These are phyloP conservation scores for Sebastes taczanowskii DNA, from an alignment of 2,797 vertebrate species.

Conservation along the genomic window DNA sequence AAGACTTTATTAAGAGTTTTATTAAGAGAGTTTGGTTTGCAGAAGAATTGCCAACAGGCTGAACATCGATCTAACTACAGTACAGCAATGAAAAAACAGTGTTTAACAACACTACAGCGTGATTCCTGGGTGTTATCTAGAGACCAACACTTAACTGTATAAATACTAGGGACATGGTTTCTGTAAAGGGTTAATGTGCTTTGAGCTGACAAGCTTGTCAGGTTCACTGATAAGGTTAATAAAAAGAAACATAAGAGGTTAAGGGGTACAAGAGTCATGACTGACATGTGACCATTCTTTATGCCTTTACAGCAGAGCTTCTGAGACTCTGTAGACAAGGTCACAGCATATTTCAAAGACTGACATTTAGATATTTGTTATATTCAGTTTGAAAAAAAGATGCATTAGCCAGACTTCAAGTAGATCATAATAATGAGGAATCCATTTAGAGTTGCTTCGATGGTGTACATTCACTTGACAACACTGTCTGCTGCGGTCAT, in stretches of 20 bases:
- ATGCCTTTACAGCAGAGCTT: not conserved
- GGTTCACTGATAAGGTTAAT: not conserved
- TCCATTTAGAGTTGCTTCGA: not conserved
- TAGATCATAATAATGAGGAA: conserved; percentile 24
- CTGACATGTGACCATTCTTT: not conserved
- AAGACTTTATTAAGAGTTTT: no score
- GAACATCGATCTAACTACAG: not conserved
- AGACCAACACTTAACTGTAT: not conserved
- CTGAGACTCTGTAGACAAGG: not conserved
- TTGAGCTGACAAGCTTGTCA: conserved; percentile 1
- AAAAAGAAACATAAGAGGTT: not conserved
- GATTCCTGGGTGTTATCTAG: not conserved
- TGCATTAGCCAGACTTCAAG: conserved; percentile 10
- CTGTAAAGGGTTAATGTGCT: conserved; percentile 4
- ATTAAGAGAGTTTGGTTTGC: not conserved
- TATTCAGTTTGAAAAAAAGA: conserved; percentile 1
- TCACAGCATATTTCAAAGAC: not conserved
- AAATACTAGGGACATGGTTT: conserved; percentile 14
- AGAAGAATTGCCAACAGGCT: not conserved
- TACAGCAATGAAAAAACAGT: not conserved
- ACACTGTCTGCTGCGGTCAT: conserved; percentile 3
- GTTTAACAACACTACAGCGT: not conserved
- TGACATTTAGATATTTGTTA: not conserved
- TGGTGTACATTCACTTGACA: conserved; percentile 14
- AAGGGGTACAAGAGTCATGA: not conserved